Base-by-base conservation (phyloP, 2,113 vertebrate genomes). In the Paramormyrops kingsleyae region DNA sequence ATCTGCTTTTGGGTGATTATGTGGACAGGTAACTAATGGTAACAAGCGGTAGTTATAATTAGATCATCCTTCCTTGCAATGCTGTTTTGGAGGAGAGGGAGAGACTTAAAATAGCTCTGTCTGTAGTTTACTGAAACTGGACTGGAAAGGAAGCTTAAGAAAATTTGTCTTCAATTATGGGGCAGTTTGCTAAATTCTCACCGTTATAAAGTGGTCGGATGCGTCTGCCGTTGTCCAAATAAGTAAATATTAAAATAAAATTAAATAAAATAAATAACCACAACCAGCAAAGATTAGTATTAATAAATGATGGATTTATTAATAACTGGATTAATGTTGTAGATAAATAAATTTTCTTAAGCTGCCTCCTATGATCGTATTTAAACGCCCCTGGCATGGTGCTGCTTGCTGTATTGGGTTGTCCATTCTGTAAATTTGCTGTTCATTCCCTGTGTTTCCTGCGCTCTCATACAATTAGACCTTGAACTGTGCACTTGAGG, bases 41-140 rank as follows among this genome's bases (percentile, higher is more conserved):
- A 88, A 92, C 91, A 89, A 91, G 89, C 92, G 91, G 89, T 96
- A 93, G 92, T 95, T 94, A 95, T 89, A 94, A 96, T 96, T 96
- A 96, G 96, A 97, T 96, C 95, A 96, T 96, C 96, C 95, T 95
- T 93, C 92, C 91, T 94, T 92, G 94, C 93, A 92, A 90, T 96
- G 93, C 94, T 93, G 89, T 88, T 92, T 92, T 92, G 90, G n/a
- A 92, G 90, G 74, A 88, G 87, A 89, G 87, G 74, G 49, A 39
- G 15, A 59, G 6, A 50, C 27, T 80, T 21, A 17, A 39, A 83
- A 88, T 89, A 21, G 50, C 62, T 86, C 83, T 88, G 39, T 62
- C 9, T 49, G 49, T 52, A 24, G 70, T 91, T 86, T 84, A 47
- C n/a, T 88, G 88, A 52, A 80, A 85, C 42, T 13, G 39, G 52